phyloP scores from a whole-genome alignment of 1,140 invertebrate species.

The Oscheius sp. region DNA sequence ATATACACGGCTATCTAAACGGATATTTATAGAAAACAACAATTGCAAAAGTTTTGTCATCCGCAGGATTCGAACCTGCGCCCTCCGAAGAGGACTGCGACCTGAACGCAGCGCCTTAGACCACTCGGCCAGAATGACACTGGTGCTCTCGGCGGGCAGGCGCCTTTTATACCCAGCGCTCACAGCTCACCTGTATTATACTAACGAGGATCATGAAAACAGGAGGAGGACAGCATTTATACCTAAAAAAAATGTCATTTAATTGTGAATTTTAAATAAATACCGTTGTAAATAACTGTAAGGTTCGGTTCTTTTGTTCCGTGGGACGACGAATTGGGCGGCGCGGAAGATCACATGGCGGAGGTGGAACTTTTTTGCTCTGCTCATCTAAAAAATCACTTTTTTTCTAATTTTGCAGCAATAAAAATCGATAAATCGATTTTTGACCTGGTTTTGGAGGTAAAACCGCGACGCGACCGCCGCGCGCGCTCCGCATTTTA shows the following conservation, averaged over 20 bases:
- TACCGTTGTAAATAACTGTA: constrained; percentile 40
- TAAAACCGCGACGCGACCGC: no score
- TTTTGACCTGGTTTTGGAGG: no score
- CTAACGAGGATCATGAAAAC: constrained; percentile 35
- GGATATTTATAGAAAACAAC: no score
- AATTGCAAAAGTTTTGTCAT: no score
- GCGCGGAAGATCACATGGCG: constrained; percentile 38
- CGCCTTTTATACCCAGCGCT: no score
- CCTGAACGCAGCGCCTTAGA: no score
- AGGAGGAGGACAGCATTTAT: constrained; percentile 38
- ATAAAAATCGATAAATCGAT: neutral
- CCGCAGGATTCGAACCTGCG: no score
- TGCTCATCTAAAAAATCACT: constrained; percentile 32
- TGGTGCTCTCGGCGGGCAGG: no score
- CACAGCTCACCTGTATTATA: constrained; percentile 24
- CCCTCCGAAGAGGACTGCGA: no score
- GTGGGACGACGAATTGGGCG: constrained; percentile 40
- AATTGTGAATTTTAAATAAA: neutral
- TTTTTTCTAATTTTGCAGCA: neutral
- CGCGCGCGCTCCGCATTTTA: neutral
- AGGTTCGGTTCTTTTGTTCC: constrained; percentile 19
- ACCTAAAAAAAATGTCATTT: constrained; percentile 16
- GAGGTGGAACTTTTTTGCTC: constrained; percentile 35
- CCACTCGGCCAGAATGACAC: no score
- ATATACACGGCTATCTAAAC: constrained; percentile 41